phyloP scores from a whole-genome alignment of 2,113 vertebrate species.

The Chunga burmeisteri region DNA sequence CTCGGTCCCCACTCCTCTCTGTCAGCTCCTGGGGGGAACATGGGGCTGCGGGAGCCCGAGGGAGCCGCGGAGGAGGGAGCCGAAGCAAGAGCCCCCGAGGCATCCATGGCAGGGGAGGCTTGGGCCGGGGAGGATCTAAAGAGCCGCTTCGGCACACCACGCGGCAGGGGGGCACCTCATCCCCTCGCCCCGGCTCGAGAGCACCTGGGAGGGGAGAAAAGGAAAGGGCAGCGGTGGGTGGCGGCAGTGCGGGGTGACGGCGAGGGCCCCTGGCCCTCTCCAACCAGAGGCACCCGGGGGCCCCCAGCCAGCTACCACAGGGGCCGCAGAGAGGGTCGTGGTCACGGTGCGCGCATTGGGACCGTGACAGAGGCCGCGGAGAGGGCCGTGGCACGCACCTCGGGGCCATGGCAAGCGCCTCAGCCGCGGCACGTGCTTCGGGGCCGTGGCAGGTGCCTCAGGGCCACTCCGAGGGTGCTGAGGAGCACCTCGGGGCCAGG shows the following conservation, averaged over 20 bases:
- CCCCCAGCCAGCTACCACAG: background rate
- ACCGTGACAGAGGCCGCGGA: fast-evolving
- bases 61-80: conserved; percentile 57
- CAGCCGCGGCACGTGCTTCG: background rate
- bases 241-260: background rate
- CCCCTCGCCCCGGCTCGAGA: conserved; percentile 50
- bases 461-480: background rate
- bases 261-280: background rate
- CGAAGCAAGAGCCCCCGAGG: conserved; percentile 48
- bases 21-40: conserved; percentile 61
- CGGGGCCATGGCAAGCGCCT: background rate
- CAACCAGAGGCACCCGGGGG: background rate
- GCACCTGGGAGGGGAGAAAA: conserved; percentile 60
- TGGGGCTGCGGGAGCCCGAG: conserved; percentile 53
- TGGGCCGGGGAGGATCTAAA: conserved; percentile 47
- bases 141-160: conserved; percentile 21
- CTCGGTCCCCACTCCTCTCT: conserved; percentile 63
- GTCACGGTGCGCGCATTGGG: fast-evolving
- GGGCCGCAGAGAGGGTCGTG: background rate
- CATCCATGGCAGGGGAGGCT: conserved; percentile 45
- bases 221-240: conserved; percentile 47
- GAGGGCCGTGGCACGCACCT: fast-evolving
- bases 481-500: background rate
- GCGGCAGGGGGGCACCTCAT: conserved; percentile 41
- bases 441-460: background rate